Conservation (phyloP, 1,140 invertebrate genomes). For the Protaetia brevitarsis region DNA sequence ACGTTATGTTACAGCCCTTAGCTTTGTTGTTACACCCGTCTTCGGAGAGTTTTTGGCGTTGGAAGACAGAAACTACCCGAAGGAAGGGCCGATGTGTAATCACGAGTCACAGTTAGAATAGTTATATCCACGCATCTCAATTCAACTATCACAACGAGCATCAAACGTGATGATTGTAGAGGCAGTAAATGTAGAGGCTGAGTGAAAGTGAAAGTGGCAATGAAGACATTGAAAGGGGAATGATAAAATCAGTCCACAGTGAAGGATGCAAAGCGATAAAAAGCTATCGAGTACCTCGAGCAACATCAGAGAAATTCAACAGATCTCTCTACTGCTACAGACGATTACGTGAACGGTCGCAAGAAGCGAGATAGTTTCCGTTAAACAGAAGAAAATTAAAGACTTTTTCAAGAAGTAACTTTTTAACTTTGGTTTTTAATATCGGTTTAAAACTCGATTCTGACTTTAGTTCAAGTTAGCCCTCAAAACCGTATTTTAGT, state of each 20-base stretch:
- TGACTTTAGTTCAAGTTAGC: no score
- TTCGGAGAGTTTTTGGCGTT: no score
- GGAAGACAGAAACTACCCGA: no score
- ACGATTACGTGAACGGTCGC: background rate
- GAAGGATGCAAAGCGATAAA: background rate
- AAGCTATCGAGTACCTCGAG: background rate
- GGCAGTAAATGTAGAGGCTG: background rate
- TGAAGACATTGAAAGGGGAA: background rate
- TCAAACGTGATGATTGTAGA: background rate
- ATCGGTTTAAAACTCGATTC: no score
- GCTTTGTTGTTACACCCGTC: no score
- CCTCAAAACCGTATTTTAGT: no score
- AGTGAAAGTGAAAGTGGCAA: background rate
- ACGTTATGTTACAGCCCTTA: no score
- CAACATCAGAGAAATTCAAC: constrained; percentile 6
- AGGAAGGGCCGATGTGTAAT: no score
- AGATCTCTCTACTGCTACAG: constrained; percentile 15
- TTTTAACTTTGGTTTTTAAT: no score
- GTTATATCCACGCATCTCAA: background rate
- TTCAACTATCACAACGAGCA: background rate
- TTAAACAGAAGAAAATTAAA: no score
- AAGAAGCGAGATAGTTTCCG: no score
- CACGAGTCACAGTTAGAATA: background rate
- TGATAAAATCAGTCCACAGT: constrained; percentile 1
- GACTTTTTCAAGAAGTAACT: no score